These are phyloP conservation scores for Leptoteleia sp. DNA, from an alignment of 1,140 invertebrate species.

Conservation along the genomic window DNA sequence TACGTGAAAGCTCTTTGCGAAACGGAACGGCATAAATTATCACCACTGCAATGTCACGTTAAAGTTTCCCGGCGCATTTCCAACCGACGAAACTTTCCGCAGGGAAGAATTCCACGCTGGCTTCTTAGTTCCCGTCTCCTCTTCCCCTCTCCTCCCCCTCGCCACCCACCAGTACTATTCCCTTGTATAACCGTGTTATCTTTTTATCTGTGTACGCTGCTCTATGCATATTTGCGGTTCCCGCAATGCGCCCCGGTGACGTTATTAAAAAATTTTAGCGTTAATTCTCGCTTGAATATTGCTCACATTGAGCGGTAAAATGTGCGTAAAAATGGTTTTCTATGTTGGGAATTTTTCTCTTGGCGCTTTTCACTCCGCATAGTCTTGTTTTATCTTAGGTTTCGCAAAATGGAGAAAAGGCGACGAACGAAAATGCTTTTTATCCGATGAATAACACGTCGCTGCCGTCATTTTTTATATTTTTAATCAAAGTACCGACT, in stretches of 20 bases:
- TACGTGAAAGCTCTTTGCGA: constrained; percentile 55
- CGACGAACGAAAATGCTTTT: constrained; percentile 23
- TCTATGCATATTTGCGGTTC: constrained; percentile 30
- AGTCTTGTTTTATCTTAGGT: constrained; percentile 36
- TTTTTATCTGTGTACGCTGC: constrained; percentile 23
- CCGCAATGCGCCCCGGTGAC: constrained; percentile 31
- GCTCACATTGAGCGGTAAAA: constrained; percentile 38
- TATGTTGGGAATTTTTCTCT: constrained; percentile 31
- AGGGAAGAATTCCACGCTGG: constrained; percentile 32
- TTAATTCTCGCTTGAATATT: constrained; percentile 60
- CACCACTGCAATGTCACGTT: constrained; percentile 59
- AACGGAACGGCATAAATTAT: constrained; percentile 68
- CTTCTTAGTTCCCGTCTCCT: constrained; percentile 42
- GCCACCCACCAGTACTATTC: constrained; percentile 46
- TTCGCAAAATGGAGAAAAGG: constrained; percentile 19
- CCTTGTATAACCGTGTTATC: constrained; percentile 14
- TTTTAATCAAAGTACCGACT: constrained; percentile 16
- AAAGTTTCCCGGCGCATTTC: constrained; percentile 62
- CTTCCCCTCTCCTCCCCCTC: constrained; percentile 16
- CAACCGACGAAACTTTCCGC: constrained; percentile 60
- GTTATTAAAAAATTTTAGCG: constrained; percentile 73
- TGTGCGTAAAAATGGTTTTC: constrained; percentile 39
- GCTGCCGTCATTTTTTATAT: constrained; percentile 12
- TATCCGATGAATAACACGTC: constrained; percentile 19
- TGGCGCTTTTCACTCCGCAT: constrained; percentile 34